Evolutionary conservation across 2,888 invertebrate genomes (phyloP).

Genomic region (Choristoneura rosaceana): DNA sequence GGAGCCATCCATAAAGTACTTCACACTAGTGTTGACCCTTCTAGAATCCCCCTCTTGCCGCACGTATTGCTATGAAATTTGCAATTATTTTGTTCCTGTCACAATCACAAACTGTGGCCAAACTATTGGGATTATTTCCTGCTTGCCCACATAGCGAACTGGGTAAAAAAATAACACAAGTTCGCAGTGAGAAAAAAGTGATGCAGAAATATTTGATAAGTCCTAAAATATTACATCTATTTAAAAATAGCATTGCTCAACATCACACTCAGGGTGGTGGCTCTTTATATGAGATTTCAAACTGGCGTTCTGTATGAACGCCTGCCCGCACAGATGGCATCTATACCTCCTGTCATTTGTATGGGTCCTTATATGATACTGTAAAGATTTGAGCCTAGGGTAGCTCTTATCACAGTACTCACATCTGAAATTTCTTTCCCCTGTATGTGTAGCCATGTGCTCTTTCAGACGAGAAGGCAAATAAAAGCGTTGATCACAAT

Average conservation of each 20-base stretch:
- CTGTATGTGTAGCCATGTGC: slow-evolving; percentile 84
- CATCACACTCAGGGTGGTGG: slow-evolving; percentile 81
- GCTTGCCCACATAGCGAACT: too few relatives aligned
- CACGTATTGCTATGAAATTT: too few relatives aligned
- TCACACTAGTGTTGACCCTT: too few relatives aligned
- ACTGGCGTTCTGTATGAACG: slow-evolving; percentile 86
- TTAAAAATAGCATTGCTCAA: slow-evolving; percentile 72
- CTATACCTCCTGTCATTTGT: slow-evolving; percentile 85
- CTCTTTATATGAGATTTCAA: slow-evolving; percentile 86
- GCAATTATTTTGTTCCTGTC: too few relatives aligned
- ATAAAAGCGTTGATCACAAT: slow-evolving; percentile 83
- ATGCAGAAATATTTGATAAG: too few relatives aligned
- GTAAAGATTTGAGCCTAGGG: slow-evolving; percentile 84
- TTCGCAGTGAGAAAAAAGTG: too few relatives aligned
- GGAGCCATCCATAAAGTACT: too few relatives aligned
- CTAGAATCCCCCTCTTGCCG: too few relatives aligned
- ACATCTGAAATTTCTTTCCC: slow-evolving; percentile 84
- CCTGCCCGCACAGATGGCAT: slow-evolving; percentile 84
- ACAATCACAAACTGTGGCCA: too few relatives aligned
- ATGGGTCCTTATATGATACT: slow-evolving; percentile 86
- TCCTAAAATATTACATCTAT: background rate
- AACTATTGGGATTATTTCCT: too few relatives aligned
- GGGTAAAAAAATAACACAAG: too few relatives aligned
- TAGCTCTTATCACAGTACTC: slow-evolving; percentile 86
- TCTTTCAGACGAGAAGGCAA: slow-evolving; percentile 75